Evolutionary conservation across 2,113 vertebrate genomes (phyloP).

Genomic region (Sinocyclocheilus anshuiensis): DNA sequence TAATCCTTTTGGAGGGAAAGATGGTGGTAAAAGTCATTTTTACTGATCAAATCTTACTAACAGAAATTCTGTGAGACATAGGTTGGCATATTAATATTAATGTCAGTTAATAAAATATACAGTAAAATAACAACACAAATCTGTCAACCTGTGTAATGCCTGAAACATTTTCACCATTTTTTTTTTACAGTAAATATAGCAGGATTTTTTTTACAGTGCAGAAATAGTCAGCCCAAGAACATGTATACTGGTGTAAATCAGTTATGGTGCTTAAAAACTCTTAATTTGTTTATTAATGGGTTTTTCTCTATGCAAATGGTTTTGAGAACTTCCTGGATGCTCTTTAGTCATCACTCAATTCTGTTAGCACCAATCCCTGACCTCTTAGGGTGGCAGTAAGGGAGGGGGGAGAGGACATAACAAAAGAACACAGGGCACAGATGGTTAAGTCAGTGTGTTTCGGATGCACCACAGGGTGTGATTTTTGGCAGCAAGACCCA

Average conservation of each 20-base stretch:
- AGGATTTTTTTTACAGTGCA: neutral
- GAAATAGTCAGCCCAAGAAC: neutral
- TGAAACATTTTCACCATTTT: no score
- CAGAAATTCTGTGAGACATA: neutral
- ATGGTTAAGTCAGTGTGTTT: slow-evolving; percentile 59
- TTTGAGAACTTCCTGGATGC: neutral
- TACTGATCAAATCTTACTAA: neutral
- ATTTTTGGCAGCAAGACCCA: slow-evolving; percentile 48
- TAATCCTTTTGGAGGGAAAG: slow-evolving; percentile 66
- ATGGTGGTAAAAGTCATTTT: neutral
- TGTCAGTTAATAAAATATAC: no score
- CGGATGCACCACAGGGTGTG: slow-evolving; percentile 49
- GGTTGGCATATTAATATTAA: neutral
- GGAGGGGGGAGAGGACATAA: slow-evolving; percentile 26
- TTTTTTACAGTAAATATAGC: no score
- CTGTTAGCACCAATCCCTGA: slow-evolving; percentile 28
- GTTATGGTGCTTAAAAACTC: neutral
- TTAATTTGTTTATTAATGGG: neutral
- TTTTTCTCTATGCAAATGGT: neutral
- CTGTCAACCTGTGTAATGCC: no score
- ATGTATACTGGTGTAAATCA: neutral
- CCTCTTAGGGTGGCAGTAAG: slow-evolving; percentile 10
- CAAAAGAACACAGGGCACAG: slow-evolving; percentile 39
- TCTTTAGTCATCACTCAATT: slow-evolving; percentile 10
- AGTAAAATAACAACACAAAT: no score